phyloP scores from a whole-genome alignment of 2,113 vertebrate species.

The Lipotes vexillifer region DNA sequence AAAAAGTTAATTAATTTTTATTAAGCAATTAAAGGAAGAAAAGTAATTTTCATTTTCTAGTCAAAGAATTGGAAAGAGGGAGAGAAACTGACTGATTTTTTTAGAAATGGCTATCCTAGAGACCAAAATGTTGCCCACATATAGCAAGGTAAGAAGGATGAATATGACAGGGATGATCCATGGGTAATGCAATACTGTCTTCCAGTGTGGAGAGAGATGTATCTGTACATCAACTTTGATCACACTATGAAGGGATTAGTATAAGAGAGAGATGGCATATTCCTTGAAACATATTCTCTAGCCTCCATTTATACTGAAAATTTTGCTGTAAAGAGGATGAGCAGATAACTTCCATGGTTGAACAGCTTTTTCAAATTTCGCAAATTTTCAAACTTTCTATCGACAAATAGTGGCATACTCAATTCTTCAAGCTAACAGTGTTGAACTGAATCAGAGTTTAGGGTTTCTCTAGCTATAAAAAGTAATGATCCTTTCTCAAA shows the following conservation, averaged over 20 bases:
- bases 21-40: not conserved
- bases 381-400: not conserved
- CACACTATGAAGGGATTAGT: not conserved
- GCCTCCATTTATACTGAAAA: not conserved
- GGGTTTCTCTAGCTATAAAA: not conserved
- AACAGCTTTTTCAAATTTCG: not conserved
- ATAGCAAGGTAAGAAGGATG: not conserved
- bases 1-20: slow-evolving; percentile 35
- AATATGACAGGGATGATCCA: accelerated
- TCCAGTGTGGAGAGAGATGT: not conserved
- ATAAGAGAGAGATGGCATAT: not conserved
- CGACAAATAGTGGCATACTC: not conserved
- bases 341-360: not conserved
- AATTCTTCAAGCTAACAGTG: not conserved
- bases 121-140: not conserved
- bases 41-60: not conserved
- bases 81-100: not conserved
- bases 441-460: not conserved
- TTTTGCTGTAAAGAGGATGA: not conserved
- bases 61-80: not conserved
- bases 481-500: not conserved
- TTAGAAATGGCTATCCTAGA: not conserved
- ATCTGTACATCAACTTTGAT: not conserved
- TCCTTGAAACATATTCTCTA: not conserved
- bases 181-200: accelerated